phyloP scores from a whole-genome alignment of 2,797 vertebrate species.

The Mycteria americana region DNA sequence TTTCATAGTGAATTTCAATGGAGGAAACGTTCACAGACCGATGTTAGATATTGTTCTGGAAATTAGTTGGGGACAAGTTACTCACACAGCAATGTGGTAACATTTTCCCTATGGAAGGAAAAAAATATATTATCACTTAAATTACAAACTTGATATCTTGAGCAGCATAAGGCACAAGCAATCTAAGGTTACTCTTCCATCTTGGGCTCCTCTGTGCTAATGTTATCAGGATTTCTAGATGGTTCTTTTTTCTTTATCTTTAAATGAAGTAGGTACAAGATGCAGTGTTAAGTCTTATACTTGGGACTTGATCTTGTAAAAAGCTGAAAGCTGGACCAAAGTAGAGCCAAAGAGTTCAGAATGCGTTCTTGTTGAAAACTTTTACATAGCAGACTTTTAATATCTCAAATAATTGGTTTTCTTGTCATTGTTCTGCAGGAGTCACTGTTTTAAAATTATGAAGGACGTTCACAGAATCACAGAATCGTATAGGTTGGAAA shows the following conservation, averaged over 20 bases:
- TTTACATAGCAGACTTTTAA: not conserved
- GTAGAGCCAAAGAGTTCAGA: not conserved
- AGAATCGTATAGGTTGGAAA: too few species aligned
- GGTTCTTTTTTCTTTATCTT: not conserved
- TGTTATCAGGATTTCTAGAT: not conserved
- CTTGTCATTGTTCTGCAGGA: not conserved
- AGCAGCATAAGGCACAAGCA: not conserved
- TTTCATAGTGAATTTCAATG: not conserved
- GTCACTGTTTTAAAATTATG: not conserved
- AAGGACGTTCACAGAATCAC: too few species aligned
- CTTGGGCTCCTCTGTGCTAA: not conserved
- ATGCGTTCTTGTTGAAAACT: not conserved
- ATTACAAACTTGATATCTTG: not conserved
- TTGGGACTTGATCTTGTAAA: not conserved
- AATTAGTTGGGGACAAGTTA: not conserved
- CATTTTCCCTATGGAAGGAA: not conserved
- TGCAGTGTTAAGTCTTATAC: not conserved
- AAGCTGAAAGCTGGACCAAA: not conserved
- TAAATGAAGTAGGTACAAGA: not conserved
- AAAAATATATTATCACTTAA: not conserved
- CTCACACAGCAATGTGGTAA: not conserved
- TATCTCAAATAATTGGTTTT: not conserved
- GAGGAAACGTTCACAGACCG: not conserved
- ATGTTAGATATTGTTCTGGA: not conserved
- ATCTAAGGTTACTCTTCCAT: not conserved